A percentile compares a stretch with the other conserved stretches of the same genome.
Conservation (phyloP, 2,797 vertebrate species). For the Leucoraja ocellata region DNA sequence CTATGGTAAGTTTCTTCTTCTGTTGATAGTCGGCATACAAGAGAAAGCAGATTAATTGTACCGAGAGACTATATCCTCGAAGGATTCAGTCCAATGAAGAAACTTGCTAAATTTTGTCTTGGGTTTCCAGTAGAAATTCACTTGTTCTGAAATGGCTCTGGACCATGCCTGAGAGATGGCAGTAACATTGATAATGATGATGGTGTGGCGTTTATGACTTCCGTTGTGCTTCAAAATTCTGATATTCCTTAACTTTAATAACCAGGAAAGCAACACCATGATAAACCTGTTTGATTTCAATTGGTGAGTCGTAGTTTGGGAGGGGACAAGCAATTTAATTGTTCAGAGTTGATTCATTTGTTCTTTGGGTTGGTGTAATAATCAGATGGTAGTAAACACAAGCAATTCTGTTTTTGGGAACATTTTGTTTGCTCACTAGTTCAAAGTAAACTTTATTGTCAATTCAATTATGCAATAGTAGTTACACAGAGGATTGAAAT, state of each 20-base stretch:
- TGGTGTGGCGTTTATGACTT: neutral
- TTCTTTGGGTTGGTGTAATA: neutral
- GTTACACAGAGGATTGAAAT: no score
- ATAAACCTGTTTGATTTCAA: neutral
- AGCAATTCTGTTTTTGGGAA: neutral
- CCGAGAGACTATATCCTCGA: conserved; percentile 63
- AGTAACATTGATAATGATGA: neutral
- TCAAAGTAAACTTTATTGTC: no score
- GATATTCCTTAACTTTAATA: neutral
- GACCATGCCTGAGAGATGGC: neutral
- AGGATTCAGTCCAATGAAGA: conserved; percentile 65
- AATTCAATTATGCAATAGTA: no score
- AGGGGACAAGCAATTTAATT: neutral
- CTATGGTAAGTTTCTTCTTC: conserved; percentile 83
- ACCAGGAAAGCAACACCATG: neutral
- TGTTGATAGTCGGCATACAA: conserved; percentile 76
- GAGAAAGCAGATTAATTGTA: conserved; percentile 57
- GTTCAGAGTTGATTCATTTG: neutral
- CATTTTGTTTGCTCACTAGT: no score
- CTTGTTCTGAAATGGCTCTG: neutral
- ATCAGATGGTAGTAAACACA: neutral
- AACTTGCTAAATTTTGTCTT: conserved; percentile 50
- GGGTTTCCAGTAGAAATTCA: neutral
- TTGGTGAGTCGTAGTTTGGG: neutral
- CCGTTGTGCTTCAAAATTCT: neutral